Conservation (phyloP, 2,113 vertebrate genomes). For the Vireo altiloquus region DNA sequence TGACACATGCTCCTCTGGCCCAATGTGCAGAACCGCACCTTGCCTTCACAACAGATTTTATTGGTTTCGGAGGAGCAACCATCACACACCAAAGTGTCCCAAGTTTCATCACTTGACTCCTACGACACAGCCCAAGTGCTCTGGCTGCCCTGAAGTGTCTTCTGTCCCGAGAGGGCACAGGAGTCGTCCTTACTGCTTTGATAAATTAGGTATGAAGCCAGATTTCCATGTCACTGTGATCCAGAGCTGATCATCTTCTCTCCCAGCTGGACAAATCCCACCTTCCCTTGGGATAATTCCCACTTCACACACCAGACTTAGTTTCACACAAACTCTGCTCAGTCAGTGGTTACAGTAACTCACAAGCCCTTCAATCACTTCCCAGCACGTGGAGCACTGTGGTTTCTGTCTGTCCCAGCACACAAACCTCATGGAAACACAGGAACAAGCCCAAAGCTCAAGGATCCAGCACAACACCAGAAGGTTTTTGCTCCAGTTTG, state of each 20-base stretch:
- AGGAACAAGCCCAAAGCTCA: not conserved
- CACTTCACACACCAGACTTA: not conserved
- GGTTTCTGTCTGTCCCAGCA: not conserved
- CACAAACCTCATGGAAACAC: not conserved
- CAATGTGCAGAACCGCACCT: not conserved
- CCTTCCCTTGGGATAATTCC: not conserved
- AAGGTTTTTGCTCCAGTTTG: not conserved
- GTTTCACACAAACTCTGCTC: not conserved
- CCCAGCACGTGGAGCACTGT: not conserved
- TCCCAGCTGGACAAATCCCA: not conserved
- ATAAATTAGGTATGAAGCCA: not conserved
- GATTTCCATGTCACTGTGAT: not conserved
- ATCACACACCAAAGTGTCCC: not conserved
- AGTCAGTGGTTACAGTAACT: not conserved
- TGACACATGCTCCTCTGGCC: not conserved
- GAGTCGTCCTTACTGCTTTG: not conserved
- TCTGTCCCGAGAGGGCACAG: not conserved
- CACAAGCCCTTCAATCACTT: not conserved
- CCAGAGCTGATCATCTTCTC: not conserved
- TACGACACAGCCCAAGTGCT: not conserved
- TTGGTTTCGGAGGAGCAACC: not conserved
- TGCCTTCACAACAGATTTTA: not conserved
- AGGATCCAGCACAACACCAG: fast-evolving
- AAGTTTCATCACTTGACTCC: not conserved
- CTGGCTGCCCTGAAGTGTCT: not conserved